Percentiles rank a stretch among this genome's conserved stretches.
Conservation (phyloP, 2,797 vertebrate species). For the Hipposideros larvatus region DNA sequence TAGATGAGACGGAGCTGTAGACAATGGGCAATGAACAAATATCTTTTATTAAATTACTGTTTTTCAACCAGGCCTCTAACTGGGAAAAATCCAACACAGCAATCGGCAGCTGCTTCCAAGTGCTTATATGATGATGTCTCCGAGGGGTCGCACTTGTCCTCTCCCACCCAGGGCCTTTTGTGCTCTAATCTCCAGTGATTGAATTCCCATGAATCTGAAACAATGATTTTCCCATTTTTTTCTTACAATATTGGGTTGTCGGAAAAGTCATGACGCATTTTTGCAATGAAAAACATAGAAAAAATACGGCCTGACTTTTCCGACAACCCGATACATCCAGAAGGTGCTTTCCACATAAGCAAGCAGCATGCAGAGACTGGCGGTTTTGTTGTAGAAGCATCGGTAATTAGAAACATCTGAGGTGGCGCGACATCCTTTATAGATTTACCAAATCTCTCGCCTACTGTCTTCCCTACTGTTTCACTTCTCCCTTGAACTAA, state of each 20-base stretch:
- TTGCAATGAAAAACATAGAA: no score
- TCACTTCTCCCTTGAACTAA: slow-evolving; percentile 11
- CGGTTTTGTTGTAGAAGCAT: slow-evolving; percentile 62
- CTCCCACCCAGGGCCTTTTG: not conserved
- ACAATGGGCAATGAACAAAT: not conserved
- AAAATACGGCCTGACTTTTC: no score
- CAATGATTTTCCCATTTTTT: not conserved
- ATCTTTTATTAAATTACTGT: slow-evolving; percentile 1
- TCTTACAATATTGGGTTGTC: no score
- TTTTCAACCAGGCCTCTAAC: slow-evolving; percentile 29
- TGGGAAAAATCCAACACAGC: not conserved
- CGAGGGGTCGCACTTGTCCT: not conserved
- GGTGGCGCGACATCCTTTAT: slow-evolving; percentile 11
- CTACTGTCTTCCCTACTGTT: slow-evolving; percentile 1
- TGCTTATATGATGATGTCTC: not conserved
- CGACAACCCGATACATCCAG: not conserved
- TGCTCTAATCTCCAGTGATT: not conserved
- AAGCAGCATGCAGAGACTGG: slow-evolving; percentile 7
- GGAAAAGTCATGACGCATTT: no score
- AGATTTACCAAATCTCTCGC: slow-evolving; percentile 42
- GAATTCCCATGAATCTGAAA: slow-evolving; percentile 23
- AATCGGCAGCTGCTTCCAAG: not conserved
- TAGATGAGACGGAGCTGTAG: not conserved
- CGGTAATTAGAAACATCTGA: slow-evolving; percentile 55
- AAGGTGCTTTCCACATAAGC: slow-evolving; percentile 25